Evolutionary conservation across 2,888 invertebrate species (phyloP).

Genomic region (Tryphoninae sp.): DNA sequence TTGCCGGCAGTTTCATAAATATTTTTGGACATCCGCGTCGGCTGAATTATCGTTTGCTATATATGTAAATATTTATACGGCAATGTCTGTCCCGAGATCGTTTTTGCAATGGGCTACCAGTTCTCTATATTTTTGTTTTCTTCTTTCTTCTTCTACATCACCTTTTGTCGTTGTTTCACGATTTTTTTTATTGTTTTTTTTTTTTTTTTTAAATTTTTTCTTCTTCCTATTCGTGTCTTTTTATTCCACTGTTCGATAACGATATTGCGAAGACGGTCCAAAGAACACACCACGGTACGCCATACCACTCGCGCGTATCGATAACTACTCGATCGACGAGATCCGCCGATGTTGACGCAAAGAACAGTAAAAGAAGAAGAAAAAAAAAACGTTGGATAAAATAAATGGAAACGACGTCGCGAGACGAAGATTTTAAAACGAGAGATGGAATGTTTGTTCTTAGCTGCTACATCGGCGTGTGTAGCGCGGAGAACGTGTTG

Average conservation of each 20-base stretch:
- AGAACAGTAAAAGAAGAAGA: no score
- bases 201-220: neutral
- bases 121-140: neutral
- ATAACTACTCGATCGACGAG: no score
- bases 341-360: no score
- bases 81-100: no score
- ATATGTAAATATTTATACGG: no score
- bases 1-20: neutral
- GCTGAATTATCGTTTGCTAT: neutral
- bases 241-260: neutral
- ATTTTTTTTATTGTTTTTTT: neutral
- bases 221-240: neutral
- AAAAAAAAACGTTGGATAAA: no score
- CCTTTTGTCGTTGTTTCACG: neutral
- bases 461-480: neutral
- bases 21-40: neutral
- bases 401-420: neutral
- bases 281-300: neutral
- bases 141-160: neutral
- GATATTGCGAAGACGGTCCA: neutral
- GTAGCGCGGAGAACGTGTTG: neutral
- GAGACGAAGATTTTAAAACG: neutral
- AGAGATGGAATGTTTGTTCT: neutral
- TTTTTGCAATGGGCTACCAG: neutral
- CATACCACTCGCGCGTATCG: no score